These are phyloP conservation scores for Catagonus wagneri DNA, from an alignment of 2,113 vertebrate species.

Conservation along the genomic window DNA sequence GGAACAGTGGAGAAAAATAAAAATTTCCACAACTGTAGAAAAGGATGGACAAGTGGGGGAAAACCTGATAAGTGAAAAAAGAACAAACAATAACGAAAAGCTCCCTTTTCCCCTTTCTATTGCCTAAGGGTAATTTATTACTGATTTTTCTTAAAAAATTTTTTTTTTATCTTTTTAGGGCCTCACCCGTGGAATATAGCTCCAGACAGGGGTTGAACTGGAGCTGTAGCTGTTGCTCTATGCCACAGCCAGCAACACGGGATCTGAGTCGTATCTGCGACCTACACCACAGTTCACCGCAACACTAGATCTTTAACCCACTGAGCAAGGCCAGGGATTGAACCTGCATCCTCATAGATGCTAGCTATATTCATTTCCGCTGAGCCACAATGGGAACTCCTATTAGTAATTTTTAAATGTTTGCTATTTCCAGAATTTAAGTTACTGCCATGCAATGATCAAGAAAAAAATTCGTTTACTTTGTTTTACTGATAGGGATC, in stretches of 20 bases:
- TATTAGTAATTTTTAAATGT: background rate
- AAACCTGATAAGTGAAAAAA: background rate
- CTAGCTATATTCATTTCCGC: too few relatives aligned
- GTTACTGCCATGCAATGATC: background rate
- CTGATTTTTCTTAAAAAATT: background rate
- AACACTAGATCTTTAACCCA: too few relatives aligned
- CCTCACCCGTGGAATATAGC: too few relatives aligned
- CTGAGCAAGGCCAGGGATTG: too few relatives aligned
- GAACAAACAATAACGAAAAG: background rate
- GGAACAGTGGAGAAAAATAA: background rate
- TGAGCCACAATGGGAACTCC: too few relatives aligned
- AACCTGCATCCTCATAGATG: too few relatives aligned
- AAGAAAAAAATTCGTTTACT: background rate
- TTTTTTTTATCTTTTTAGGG: too few relatives aligned
- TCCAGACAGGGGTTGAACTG: too few relatives aligned
- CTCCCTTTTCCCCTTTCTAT: background rate
- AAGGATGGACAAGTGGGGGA: background rate
- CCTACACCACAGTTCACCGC: too few relatives aligned
- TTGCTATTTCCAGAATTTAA: background rate
- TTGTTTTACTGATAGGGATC: conserved; percentile 22
- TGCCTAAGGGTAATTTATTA: background rate
- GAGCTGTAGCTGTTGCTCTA: too few relatives aligned
- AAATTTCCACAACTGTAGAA: background rate
- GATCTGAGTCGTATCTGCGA: too few relatives aligned
- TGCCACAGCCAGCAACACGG: too few relatives aligned